Evolutionary conservation across 2,797 vertebrate species (phyloP).

Genomic region (Todus mexicanus): DNA sequence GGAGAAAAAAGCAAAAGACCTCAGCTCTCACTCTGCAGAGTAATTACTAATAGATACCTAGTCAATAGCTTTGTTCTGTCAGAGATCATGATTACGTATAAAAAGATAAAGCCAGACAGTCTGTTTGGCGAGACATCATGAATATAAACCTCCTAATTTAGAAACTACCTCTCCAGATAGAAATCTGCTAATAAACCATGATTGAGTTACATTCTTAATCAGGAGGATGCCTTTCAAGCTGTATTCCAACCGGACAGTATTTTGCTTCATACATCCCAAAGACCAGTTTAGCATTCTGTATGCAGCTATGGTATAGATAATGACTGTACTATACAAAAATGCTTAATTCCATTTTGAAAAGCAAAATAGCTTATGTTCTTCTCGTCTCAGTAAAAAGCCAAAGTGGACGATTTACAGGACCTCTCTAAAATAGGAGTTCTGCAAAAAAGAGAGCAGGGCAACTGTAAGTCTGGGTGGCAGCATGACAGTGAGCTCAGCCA

Average conservation of each 20-base stretch:
- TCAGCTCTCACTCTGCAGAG: neutral
- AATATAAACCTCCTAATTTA: conserved; percentile 51
- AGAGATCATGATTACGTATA: neutral
- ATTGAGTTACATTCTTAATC: conserved; percentile 66
- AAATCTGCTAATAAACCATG: conserved; percentile 57
- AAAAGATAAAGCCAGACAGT: conserved; percentile 48
- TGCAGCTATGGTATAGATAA: conserved; percentile 17
- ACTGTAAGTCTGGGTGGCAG: neutral
- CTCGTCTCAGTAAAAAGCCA: neutral
- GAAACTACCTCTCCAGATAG: conserved; percentile 25
- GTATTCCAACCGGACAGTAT: neutral
- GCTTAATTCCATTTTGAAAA: neutral
- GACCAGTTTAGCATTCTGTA: conserved; percentile 37
- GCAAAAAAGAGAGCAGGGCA: neutral
- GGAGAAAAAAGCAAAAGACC: conserved; percentile 22
- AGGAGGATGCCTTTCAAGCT: conserved; percentile 50
- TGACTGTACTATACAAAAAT: neutral
- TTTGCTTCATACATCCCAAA: conserved; percentile 45
- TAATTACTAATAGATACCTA: conserved; percentile 27
- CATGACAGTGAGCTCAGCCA: neutral
- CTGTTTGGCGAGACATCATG: conserved; percentile 60
- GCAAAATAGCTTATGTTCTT: conserved; percentile 8
- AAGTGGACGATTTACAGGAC: neutral
- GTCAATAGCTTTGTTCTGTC: conserved; percentile 61
- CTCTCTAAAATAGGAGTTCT: neutral